Evolutionary conservation across 53 echinoderm and acorn worm genomes (phyloP).

Genomic region (Patiria pectinifera): DNA sequence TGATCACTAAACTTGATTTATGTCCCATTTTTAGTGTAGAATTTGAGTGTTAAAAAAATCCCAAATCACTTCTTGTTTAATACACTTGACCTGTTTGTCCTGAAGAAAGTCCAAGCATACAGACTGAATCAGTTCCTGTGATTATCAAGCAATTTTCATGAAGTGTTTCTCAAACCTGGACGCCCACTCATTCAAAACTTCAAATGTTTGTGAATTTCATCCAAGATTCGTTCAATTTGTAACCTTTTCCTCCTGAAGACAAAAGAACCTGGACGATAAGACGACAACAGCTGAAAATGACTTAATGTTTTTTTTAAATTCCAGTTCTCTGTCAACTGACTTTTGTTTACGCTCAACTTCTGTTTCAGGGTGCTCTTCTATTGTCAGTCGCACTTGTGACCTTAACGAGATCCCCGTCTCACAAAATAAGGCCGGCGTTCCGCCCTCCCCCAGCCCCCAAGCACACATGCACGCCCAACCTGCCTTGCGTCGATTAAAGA

Average conservation of each 20-base stretch:
- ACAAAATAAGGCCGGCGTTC: not conserved
- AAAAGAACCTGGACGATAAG: not conserved
- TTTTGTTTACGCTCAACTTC: slow-evolving; percentile 46
- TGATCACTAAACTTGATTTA: no score
- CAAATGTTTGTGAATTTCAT: no score
- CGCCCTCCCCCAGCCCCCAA: not conserved
- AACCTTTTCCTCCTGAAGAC: not conserved
- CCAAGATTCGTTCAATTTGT: not conserved
- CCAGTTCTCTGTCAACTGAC: slow-evolving; percentile 19
- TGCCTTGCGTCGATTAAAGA: slow-evolving; percentile 16
- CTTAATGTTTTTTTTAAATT: not conserved
- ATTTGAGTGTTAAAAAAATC: no score
- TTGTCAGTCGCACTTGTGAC: slow-evolving; percentile 15
- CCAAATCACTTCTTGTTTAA: no score
- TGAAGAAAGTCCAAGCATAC: no score
- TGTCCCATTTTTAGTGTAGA: no score
- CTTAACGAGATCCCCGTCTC: slow-evolving; percentile 13
- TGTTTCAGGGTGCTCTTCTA: slow-evolving; percentile 25
- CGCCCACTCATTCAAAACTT: no score
- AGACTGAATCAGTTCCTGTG: no score
- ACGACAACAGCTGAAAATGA: not conserved
- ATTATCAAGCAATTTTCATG: no score
- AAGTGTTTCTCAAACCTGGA: no score
- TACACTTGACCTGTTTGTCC: no score
- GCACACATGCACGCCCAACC: not conserved